phyloP scores from a whole-genome alignment of 2,797 vertebrate species.

The Muscicapa striata region DNA sequence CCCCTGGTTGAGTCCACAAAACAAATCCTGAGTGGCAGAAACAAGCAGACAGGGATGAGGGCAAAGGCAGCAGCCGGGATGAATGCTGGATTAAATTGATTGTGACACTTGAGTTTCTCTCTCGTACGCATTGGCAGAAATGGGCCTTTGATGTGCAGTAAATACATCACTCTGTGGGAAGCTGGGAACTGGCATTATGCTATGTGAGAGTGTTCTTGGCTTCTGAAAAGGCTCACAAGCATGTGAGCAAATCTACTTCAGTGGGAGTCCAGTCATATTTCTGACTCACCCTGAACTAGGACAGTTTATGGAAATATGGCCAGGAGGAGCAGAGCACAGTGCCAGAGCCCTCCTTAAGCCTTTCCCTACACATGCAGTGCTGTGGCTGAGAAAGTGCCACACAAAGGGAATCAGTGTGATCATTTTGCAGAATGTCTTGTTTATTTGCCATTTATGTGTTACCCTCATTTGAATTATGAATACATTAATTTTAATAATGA shows the following conservation, averaged over 20 bases:
- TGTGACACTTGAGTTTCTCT: slow-evolving; percentile 44
- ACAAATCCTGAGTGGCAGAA: slow-evolving; percentile 4
- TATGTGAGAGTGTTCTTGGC: not conserved
- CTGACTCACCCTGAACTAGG: not conserved
- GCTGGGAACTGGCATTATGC: slow-evolving; percentile 12
- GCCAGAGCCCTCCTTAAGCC: not conserved
- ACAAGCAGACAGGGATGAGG: not conserved
- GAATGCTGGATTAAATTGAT: slow-evolving; percentile 43
- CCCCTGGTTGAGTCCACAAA: not conserved
- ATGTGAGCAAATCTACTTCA: not conserved
- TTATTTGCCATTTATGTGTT: not conserved
- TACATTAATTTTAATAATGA: not conserved
- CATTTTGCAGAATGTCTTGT: not conserved
- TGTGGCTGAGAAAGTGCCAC: not conserved
- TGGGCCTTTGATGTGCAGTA: slow-evolving; percentile 38
- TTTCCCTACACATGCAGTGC: not conserved
- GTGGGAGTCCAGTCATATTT: slow-evolving; percentile 5
- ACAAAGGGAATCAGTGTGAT: not conserved
- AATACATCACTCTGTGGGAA: slow-evolving; percentile 33
- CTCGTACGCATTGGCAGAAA: slow-evolving; percentile 32
- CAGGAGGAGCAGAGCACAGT: not conserved
- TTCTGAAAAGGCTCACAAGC: slow-evolving; percentile 27
- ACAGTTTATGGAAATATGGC: not conserved
- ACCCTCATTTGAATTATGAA: not conserved
- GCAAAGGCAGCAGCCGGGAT: slow-evolving; percentile 32